Base-by-base conservation (phyloP, 2,797 vertebrate species). In the Uromys caudimaculatus region DNA sequence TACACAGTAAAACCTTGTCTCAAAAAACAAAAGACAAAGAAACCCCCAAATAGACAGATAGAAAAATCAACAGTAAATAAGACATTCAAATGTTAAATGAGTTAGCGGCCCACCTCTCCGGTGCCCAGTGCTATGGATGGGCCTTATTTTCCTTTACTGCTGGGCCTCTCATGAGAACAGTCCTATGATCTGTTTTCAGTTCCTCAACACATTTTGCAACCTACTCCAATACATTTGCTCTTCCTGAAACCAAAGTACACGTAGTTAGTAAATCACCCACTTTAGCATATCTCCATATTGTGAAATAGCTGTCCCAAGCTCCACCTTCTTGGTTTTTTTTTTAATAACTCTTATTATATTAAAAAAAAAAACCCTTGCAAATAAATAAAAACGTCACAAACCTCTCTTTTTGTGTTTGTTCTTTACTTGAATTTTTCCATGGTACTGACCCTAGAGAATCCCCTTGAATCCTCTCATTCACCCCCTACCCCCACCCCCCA, bases 101-200 rank as follows among this genome's bases (percentile, higher is more conserved):
- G 19, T 3, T 78, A 64, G 38, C 52, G 35, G 11, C 4, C 0
- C 0, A 24, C 17, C 14, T 44, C 3, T 12, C 0, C 17, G 12
- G 21, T 11, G 1, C 24, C 16, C 41, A 38, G 16, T 62, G 7
- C 38, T 64, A 6, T 50, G 82, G 41, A 67, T 6, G 41, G 17
- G 23, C 29, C 41, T 85, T 67, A 6, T 67, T 1, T 81, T 58
- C 56, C 32, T 84, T 84, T 41, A 6, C 58, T 90, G 81, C 81
- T 90, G 32, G 41, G 24, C 41, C 14, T 73, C 47, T 73, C 86
- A n/a, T 69, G 50, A 94, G 44, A 83, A 77, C 89, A 47, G 81
- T 97, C 93, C 97, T 54, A 38, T 95, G 93, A 96, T 95, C 67
- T 50, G 29, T 69, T 96, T 93, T 97, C 50, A 97, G 92, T 97